These are phyloP conservation scores for Ovis canadensis DNA, from an alignment of 2,113 vertebrate species.

Conservation along the genomic window DNA sequence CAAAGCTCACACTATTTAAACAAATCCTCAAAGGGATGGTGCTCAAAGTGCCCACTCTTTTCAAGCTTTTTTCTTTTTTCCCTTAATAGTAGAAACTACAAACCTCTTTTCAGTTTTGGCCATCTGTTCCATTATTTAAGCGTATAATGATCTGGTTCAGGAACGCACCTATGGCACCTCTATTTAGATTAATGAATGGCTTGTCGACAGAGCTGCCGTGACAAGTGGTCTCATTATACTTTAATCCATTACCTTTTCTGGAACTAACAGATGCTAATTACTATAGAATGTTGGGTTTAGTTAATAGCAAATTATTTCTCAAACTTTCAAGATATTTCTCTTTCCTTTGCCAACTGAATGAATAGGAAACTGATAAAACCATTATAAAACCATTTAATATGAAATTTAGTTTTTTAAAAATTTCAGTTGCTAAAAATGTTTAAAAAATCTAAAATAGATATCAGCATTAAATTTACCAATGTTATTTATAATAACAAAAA, in stretches of 20 bases:
- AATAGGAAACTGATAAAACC: conserved; percentile 41
- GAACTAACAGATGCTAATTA: conserved; percentile 8
- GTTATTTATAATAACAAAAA: conserved; percentile 34
- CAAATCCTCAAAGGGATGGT: conserved; percentile 14
- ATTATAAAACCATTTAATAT: not conserved
- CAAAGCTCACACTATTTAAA: conserved; percentile 56
- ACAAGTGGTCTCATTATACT: not conserved
- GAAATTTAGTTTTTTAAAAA: conserved; percentile 5
- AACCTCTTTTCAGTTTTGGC: conserved; percentile 32
- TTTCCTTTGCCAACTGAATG: conserved; percentile 43
- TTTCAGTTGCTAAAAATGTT: not conserved
- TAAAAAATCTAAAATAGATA: conserved; percentile 21
- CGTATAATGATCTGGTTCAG: conserved; percentile 44
- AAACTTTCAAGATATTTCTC: conserved; percentile 22
- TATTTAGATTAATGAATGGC: conserved; percentile 10
- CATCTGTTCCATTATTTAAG: conserved; percentile 39
- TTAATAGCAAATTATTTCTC: not conserved
- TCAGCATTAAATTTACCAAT: not conserved
- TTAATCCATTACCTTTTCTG: not conserved
- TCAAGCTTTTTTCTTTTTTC: not conserved
- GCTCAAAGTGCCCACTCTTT: conserved; percentile 36
- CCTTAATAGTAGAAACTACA: conserved; percentile 9
- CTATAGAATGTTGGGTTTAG: not conserved
- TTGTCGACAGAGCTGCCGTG: not conserved
- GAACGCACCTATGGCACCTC: conserved; percentile 1